Percentiles rank a stretch among this genome's conserved stretches.
Conservation (phyloP, 2,888 invertebrate species). For the Bimastos eiseni region DNA sequence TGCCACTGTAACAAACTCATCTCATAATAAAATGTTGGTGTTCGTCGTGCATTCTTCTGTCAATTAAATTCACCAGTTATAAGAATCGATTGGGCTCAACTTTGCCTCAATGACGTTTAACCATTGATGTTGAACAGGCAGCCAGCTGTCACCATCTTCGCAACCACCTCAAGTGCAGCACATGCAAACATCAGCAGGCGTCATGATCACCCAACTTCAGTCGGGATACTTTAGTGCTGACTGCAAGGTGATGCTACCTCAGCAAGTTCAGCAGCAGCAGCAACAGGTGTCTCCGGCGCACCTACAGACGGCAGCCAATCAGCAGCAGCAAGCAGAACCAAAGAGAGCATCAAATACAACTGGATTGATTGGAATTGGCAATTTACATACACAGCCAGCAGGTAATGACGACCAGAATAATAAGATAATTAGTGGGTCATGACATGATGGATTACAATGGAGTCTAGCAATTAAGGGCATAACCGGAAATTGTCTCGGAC, state of each 20-base stretch:
- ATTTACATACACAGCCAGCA: not conserved
- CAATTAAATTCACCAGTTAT: not conserved
- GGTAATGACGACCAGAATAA: not conserved
- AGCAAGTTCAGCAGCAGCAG: conserved; percentile 46
- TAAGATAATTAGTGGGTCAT: not conserved
- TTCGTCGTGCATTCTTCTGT: not conserved
- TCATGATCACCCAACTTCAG: conserved; percentile 18
- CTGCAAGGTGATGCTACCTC: conserved; percentile 13
- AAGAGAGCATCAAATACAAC: not conserved
- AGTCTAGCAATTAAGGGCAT: not conserved
- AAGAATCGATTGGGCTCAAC: not conserved
- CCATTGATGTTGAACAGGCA: not conserved
- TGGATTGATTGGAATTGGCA: not conserved
- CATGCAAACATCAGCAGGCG: not conserved
- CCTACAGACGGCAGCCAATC: conserved; percentile 89
- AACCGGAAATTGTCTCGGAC: too few species aligned
- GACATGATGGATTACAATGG: not conserved
- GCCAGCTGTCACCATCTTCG: not conserved
- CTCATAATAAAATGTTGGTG: not conserved
- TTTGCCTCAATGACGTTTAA: not conserved
- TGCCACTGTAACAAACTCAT: not conserved
- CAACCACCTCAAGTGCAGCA: conserved; percentile 33
- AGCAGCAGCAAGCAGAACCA: conserved; percentile 81
- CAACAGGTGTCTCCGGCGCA: conserved; percentile 40
- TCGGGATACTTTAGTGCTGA: conserved; percentile 1